Percentiles rank a stretch among this genome's conserved stretches.
phyloP scores from a whole-genome alignment of 2,888 invertebrate species.

The Hipparchia sbordonii region DNA sequence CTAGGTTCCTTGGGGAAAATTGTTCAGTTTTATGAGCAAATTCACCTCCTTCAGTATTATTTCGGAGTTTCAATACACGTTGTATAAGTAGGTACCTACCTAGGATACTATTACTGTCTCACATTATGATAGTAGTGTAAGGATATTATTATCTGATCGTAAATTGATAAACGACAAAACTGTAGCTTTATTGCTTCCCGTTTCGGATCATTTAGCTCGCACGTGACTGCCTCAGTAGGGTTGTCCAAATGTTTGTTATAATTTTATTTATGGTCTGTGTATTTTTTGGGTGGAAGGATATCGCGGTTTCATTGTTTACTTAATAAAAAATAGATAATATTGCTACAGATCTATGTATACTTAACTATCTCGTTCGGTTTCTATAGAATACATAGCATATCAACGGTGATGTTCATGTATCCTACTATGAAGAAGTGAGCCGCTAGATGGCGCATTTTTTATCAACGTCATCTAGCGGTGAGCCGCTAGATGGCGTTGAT shows the following conservation, averaged over 20 bases:
- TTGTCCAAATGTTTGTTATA: constrained; percentile 65
- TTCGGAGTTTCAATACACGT: not conserved
- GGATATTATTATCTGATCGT: constrained; percentile 53
- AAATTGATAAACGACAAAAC: constrained; percentile 73
- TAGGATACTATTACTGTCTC: constrained; percentile 25
- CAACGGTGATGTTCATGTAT: not conserved
- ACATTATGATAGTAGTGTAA: constrained; percentile 33
- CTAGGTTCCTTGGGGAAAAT: too few relatives aligned
- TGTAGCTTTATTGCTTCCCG: constrained; percentile 77
- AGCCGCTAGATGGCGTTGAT: too few relatives aligned
- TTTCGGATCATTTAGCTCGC: constrained; percentile 74
- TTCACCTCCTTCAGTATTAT: too few relatives aligned
- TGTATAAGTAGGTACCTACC: not conserved
- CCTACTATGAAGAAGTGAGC: too few relatives aligned
- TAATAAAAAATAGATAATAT: constrained; percentile 38
- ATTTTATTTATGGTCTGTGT: constrained; percentile 58
- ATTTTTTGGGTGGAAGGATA: constrained; percentile 36
- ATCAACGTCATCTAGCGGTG: too few relatives aligned
- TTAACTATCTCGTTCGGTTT: constrained; percentile 34
- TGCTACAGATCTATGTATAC: constrained; percentile 33
- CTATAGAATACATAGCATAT: not conserved
- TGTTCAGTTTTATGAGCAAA: too few relatives aligned
- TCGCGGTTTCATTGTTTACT: constrained; percentile 39
- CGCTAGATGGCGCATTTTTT: too few relatives aligned
- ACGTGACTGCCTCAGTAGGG: constrained; percentile 71